Evolutionary conservation across 1,140 invertebrate species (phyloP).

Genomic region (Mya arenaria): DNA sequence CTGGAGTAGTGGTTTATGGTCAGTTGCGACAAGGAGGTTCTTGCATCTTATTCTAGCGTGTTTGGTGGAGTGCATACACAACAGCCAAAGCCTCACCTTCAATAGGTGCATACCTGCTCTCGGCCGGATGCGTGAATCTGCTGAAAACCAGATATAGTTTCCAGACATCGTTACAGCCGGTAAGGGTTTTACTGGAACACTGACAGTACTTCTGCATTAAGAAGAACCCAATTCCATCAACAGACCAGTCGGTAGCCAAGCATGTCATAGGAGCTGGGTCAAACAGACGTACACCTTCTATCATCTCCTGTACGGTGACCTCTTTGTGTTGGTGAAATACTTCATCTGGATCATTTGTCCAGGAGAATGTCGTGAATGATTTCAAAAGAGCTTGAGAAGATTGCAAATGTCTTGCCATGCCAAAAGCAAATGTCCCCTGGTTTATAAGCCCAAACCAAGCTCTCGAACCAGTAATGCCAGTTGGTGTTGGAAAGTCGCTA

Average conservation of each 20-base stretch:
- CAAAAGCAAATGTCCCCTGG: too few relatives aligned
- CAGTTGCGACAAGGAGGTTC: neutral
- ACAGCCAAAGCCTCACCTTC: slow-evolving; percentile 29
- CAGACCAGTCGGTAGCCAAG: slow-evolving; percentile 48
- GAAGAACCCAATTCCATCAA: slow-evolving; percentile 47
- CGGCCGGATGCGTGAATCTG: neutral
- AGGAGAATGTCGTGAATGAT: too few relatives aligned
- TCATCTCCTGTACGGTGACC: too few relatives aligned
- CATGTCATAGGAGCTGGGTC: slow-evolving; percentile 11
- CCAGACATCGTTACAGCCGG: slow-evolving; percentile 34
- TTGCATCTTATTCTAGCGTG: neutral
- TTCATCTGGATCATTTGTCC: too few relatives aligned
- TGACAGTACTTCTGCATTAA: slow-evolving; percentile 44
- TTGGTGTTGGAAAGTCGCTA: too few relatives aligned
- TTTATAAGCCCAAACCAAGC: too few relatives aligned
- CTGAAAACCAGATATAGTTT: too few relatives aligned
- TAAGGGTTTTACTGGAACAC: slow-evolving; percentile 17
- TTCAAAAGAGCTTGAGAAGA: too few relatives aligned
- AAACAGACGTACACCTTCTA: too few relatives aligned
- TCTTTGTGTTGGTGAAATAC: too few relatives aligned
- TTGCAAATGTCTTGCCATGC: too few relatives aligned
- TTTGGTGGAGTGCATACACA: slow-evolving; percentile 7
- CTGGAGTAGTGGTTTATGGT: slow-evolving; percentile 1
- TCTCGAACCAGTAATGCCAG: too few relatives aligned
- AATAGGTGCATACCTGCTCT: neutral